Percentiles rank a stretch among this genome's conserved stretches.
Evolutionary conservation across 2,113 vertebrate genomes (phyloP).

Genomic region (Arvicanthis niloticus): DNA sequence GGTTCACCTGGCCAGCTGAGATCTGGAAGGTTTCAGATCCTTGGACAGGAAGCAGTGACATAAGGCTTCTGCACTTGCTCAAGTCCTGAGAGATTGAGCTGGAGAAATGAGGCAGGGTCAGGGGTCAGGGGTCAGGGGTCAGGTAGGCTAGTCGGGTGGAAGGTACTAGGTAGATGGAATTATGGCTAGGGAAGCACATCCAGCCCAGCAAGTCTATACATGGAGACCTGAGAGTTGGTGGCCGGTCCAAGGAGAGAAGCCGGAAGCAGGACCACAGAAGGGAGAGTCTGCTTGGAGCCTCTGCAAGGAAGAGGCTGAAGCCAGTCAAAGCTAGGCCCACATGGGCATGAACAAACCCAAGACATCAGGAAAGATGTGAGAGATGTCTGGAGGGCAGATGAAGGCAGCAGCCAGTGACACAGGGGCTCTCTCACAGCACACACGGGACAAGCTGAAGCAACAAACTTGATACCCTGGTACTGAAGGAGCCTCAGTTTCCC

Average conservation of each 20-base stretch:
- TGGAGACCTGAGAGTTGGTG: neutral
- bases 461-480: neutral
- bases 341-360: neutral
- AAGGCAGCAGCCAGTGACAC: neutral
- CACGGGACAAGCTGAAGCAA: rapidly evolving
- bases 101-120: neutral
- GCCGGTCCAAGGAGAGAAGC: neutral
- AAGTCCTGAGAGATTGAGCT: neutral
- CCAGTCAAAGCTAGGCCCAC: neutral
- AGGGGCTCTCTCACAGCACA: neutral
- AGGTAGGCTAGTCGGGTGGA: too few species aligned
- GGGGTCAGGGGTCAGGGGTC: neutral
- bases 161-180: too few species aligned
- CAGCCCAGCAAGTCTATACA: neutral
- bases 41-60: neutral
- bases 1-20: neutral
- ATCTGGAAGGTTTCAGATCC: too few species aligned
- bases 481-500: neutral
- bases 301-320: neutral
- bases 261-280: neutral
- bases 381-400: neutral
- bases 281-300: neutral
- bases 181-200: neutral
- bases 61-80: neutral
- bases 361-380: neutral